These are phyloP conservation scores for Tinea semifulvella DNA, from an alignment of 2,888 invertebrate genomes.

Conservation along the genomic window DNA sequence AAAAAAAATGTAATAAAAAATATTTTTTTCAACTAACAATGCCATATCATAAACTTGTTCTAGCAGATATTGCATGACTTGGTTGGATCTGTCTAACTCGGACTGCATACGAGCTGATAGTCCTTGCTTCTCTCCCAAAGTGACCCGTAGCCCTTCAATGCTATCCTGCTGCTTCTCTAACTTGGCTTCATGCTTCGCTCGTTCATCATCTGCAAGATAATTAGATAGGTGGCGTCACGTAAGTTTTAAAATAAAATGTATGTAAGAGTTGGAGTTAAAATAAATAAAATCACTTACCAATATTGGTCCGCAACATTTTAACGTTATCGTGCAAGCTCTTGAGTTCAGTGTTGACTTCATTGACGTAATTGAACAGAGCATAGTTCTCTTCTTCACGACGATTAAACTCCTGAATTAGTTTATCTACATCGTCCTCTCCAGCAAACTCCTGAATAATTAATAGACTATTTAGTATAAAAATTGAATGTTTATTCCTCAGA, in stretches of 20 bases:
- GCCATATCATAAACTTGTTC: slow-evolving; percentile 40
- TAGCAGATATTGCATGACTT: slow-evolving; percentile 34
- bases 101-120: slow-evolving; percentile 41
- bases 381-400: slow-evolving; percentile 91
- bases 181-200: slow-evolving; percentile 63
- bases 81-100: slow-evolving; percentile 29
- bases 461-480: no score
- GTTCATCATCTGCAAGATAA: slow-evolving; percentile 67
- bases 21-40: slow-evolving; percentile 34
- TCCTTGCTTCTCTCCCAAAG: slow-evolving; percentile 55
- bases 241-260: no score
- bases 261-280: no score
- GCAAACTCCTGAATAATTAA: slow-evolving; percentile 62
- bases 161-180: slow-evolving; percentile 68
- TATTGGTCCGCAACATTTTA: slow-evolving; percentile 67
- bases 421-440: slow-evolving; percentile 72
- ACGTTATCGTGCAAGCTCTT: slow-evolving; percentile 77
- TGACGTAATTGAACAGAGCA: slow-evolving; percentile 89
- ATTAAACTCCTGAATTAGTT: slow-evolving; percentile 77
- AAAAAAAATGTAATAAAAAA: slow-evolving; percentile 1
- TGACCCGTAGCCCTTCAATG: slow-evolving; percentile 57
- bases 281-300: slow-evolving; percentile 49
- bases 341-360: slow-evolving; percentile 86
- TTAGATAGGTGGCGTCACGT: no score
- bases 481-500: no score